Evolutionary conservation across 2,888 invertebrate genomes (phyloP).

Genomic region (Lasioglossum morio): DNA sequence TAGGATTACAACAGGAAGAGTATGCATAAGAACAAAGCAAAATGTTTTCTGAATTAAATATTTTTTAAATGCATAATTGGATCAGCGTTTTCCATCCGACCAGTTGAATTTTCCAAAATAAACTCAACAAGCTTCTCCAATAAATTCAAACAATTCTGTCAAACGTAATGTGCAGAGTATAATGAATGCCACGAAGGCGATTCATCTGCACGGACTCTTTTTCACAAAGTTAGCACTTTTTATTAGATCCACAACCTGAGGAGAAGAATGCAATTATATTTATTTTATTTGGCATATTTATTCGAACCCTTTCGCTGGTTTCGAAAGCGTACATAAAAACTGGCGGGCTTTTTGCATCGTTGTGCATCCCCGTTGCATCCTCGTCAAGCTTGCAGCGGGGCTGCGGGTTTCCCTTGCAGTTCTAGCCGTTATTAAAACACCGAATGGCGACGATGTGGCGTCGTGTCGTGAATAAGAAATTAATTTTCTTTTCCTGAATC

Average conservation of each 20-base stretch:
- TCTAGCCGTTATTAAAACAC: conserved; percentile 52
- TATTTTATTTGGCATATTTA: conserved; percentile 57
- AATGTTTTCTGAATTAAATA: too few species aligned
- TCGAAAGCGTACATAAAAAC: conserved; percentile 24
- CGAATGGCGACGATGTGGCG: conserved; percentile 58
- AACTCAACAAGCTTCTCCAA: neutral
- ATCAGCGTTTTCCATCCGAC: neutral
- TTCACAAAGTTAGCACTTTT: neutral
- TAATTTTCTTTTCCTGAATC: conserved; percentile 63
- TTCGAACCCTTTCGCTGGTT: neutral
- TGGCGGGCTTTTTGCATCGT: neutral
- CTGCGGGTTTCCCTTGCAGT: conserved; percentile 16
- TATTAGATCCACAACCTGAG: neutral
- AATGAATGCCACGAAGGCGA: neutral
- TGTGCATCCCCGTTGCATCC: neutral
- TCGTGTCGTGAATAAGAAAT: conserved; percentile 72
- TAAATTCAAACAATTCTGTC: neutral
- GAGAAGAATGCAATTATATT: conserved; percentile 61
- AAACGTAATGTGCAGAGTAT: neutral
- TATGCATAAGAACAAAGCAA: neutral
- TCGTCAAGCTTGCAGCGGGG: neutral
- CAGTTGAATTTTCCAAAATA: neutral
- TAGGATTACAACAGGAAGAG: neutral
- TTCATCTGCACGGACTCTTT: neutral
- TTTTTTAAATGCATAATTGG: neutral